phyloP scores from a whole-genome alignment of 2,113 vertebrate species.

The Brienomyrus brachyistius region DNA sequence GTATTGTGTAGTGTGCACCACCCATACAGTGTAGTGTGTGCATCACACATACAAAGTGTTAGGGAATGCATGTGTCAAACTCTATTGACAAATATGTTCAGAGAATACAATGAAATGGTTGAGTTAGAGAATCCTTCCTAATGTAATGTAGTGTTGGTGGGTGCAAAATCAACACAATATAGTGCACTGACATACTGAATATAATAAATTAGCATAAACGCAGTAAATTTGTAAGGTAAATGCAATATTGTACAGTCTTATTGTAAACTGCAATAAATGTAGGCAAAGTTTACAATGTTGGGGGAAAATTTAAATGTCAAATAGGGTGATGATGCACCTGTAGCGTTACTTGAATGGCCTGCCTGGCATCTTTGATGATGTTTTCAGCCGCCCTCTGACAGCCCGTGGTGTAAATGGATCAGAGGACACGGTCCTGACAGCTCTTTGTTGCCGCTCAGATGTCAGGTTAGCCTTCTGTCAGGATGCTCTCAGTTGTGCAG shows the following conservation, averaged over 20 bases:
- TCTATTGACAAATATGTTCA: not conserved
- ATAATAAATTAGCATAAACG: not conserved
- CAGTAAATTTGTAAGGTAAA: not conserved
- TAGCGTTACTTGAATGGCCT: not conserved
- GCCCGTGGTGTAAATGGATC: not conserved
- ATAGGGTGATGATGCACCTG: not conserved
- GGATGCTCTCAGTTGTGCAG: not conserved
- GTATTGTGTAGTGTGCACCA: not conserved
- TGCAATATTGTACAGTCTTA: not conserved
- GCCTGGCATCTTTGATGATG: not conserved
- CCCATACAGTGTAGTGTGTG: not conserved
- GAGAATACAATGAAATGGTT: not conserved
- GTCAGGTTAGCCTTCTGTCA: not conserved
- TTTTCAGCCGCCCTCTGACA: not conserved
- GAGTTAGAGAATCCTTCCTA: not conserved
- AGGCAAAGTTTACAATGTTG: not conserved
- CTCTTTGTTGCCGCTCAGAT: not conserved
- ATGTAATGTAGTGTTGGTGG: not conserved
- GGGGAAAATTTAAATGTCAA: not conserved
- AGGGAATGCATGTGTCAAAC: not conserved
- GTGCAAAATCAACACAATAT: not conserved
- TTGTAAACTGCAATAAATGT: not conserved
- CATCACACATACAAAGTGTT: not conserved
- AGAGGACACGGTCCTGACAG: not conserved
- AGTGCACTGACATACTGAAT: not conserved